phyloP scores from a whole-genome alignment of 2,113 vertebrate species.

The Sclerurus mexicanus region DNA sequence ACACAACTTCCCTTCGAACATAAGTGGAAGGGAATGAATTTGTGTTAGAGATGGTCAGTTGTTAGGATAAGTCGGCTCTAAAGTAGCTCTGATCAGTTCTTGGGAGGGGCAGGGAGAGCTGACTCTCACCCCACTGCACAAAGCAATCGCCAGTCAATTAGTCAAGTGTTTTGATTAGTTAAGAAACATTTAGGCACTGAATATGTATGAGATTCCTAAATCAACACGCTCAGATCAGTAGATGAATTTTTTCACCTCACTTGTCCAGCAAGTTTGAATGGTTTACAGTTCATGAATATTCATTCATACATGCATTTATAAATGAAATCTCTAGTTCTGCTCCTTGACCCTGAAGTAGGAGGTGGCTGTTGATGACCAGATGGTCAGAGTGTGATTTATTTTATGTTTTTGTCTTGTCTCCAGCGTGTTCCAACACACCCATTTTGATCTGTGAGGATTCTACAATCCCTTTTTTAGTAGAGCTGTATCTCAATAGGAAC shows the following conservation, averaged over 20 bases:
- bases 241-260: background rate
- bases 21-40: conserved; percentile 18
- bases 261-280: conserved; percentile 58
- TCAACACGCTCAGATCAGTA: conserved; percentile 5
- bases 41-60: conserved; percentile 26
- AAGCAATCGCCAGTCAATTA: conserved; percentile 73
- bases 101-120: conserved; percentile 52
- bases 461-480: background rate
- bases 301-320: background rate
- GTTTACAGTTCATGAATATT: conserved; percentile 36
- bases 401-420: background rate
- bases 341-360: background rate
- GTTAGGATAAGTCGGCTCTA: background rate
- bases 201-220: conserved; percentile 67
- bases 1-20: background rate
- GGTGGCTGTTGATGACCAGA: background rate
- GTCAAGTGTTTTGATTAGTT: conserved; percentile 65
- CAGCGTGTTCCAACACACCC: background rate
- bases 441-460: background rate
- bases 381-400: background rate
- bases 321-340: background rate
- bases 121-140: conserved; percentile 59
- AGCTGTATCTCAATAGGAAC: background rate
- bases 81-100: conserved; percentile 17
- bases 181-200: conserved; percentile 42